phyloP scores from a whole-genome alignment of 64 coral and sea anemone species.

The Dendronephthya gigantea region DNA sequence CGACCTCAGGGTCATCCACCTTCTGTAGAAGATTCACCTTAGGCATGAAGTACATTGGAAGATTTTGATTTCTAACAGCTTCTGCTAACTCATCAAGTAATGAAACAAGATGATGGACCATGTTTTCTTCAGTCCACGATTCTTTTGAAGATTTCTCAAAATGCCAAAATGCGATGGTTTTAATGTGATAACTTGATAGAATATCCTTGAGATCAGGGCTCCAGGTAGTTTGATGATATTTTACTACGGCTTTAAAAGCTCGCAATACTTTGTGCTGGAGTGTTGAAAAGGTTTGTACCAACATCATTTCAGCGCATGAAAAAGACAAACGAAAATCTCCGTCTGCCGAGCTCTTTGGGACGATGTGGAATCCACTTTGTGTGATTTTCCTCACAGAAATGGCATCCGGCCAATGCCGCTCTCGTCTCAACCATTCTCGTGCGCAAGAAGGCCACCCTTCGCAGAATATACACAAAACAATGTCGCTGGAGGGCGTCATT shows the following conservation, averaged over 20 bases:
- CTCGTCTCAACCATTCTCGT: neutral
- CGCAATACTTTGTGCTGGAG: neutral
- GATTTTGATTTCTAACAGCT: neutral
- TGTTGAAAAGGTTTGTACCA: neutral
- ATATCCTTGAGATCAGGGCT: neutral
- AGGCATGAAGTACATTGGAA: conserved; percentile 11
- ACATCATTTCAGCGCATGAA: neutral
- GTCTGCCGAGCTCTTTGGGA: neutral
- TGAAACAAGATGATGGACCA: neutral
- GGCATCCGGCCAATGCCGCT: neutral
- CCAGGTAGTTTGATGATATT: neutral
- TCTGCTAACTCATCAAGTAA: neutral
- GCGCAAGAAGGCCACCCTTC: neutral
- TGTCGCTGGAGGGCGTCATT: neutral
- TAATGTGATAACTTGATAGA: neutral
- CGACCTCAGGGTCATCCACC: neutral
- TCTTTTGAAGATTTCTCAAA: neutral
- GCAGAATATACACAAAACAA: neutral
- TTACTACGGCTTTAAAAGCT: neutral
- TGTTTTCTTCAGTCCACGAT: neutral
- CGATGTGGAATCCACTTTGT: neutral
- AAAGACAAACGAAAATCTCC: conserved; percentile 5
- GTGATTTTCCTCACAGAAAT: neutral
- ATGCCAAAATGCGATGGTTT: neutral
- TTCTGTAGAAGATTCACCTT: neutral